Conservation (phyloP, 2,797 vertebrate genomes). For the Artibeus lituratus region DNA sequence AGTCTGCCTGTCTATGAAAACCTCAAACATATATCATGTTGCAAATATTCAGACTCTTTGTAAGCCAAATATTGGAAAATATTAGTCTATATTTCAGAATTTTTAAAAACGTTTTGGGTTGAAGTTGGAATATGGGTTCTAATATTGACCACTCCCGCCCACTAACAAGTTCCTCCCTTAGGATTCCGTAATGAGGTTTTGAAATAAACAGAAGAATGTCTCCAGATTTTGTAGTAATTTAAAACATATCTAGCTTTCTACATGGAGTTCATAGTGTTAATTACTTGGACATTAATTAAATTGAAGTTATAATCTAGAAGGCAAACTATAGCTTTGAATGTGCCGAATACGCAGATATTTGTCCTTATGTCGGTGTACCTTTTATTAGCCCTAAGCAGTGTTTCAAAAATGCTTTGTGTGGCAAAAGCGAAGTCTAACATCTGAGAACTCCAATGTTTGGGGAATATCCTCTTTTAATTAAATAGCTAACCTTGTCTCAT, state of each 20-base stretch:
- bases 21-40: not conserved
- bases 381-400: conserved; percentile 74
- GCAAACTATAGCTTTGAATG: conserved; percentile 73
- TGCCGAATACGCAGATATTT: conserved; percentile 75
- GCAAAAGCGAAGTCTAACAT: conserved; percentile 79
- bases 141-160: not conserved
- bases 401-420: conserved; percentile 80
- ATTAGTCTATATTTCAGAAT: not conserved
- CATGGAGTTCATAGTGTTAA: not conserved
- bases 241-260: not conserved
- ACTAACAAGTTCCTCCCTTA: not conserved
- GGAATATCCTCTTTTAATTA: conserved; percentile 80
- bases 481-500: conserved; percentile 72
- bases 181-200: not conserved
- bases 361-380: conserved; percentile 59
- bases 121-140: conserved; percentile 15
- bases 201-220: not conserved
- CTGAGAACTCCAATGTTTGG: conserved; percentile 77
- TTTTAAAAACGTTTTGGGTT: not conserved
- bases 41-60: not conserved
- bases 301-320: conserved; percentile 75
- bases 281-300: conserved; percentile 74
- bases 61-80: not conserved
- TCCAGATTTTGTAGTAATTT: not conserved
- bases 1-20: conserved; percentile 53